Base-by-base conservation (phyloP, 2,888 invertebrate species). In the Lomographa bimaculata region DNA sequence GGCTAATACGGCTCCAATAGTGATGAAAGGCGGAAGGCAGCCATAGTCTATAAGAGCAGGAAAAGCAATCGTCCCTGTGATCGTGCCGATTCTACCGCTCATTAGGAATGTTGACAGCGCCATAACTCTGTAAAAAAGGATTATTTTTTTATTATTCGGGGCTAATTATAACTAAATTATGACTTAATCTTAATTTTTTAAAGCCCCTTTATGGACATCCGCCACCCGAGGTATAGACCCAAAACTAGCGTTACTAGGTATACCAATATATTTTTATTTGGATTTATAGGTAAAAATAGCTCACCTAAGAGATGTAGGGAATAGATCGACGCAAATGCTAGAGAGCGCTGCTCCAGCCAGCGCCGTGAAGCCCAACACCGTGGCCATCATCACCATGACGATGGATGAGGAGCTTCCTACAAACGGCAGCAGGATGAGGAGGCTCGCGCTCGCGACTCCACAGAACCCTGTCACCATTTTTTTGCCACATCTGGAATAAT, bases 11-110 rank as follows among this genome's bases (percentile, higher is more conserved):
- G 82, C 64, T 2, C 92, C 92, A 33, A 95, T 91, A 68, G 93
- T 91, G 36, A 93, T 69, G 66, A 95, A 95, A 2, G 95, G 94
- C 10, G 94, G 93, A 11, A 93, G 75, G 60, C 95, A 95, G 20
- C 94, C 94, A 12, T 91, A 81, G 50, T 90, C 77, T 17, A 95
- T 83, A 25, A 95, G 86, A 10, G 92, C 81, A 0, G 95, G 95
- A 61, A 95, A 95, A 1, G 92, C 65, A 28, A 95, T 74, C 50
- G 95, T 94, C 2, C 95, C 95, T 1, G 91, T 72, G 14, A 94
- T 90, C 2, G 95, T 94, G 3, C 95, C 95, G n/a, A 92, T 57
- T 20, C 95, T 89, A 1, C 94, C 95, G 28, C 85, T 84, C 93
- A 94, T 94, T 87, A 95, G 90, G 18, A 92, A 91, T 3, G 92